Evolutionary conservation across 2,113 vertebrate species (phyloP).

Genomic region (Sphaerodactylus townsendi): DNA sequence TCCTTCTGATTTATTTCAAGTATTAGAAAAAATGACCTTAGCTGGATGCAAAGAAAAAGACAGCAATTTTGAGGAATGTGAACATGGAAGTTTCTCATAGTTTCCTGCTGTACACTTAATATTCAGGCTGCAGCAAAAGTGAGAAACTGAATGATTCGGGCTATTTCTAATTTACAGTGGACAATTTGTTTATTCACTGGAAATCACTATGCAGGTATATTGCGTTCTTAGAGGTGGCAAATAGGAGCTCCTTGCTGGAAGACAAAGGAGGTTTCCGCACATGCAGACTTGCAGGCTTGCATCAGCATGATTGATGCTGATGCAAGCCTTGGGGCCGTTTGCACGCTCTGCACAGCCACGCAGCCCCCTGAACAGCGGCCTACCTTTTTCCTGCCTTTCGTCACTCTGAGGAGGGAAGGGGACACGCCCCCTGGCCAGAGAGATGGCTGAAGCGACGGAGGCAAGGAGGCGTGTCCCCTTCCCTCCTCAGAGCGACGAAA

Average conservation of each 20-base stretch:
- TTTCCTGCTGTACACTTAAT: not conserved
- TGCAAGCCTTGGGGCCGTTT: no score
- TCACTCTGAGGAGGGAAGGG: no score
- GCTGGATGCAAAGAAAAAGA: conserved; percentile 28
- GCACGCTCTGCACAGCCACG: no score
- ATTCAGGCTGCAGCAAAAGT: not conserved
- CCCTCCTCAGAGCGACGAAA: no score
- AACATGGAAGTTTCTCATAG: not conserved
- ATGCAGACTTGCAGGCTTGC: no score
- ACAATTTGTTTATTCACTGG: not conserved
- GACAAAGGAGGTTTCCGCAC: no score
- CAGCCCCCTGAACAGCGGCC: no score
- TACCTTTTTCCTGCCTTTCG: no score
- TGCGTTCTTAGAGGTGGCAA: not conserved
- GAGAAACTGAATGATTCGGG: not conserved
- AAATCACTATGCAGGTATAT: not conserved
- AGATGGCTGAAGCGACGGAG: no score
- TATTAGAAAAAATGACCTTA: conserved; percentile 39
- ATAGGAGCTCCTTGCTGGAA: not conserved
- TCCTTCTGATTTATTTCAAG: conserved; percentile 53
- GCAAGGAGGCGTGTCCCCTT: no score
- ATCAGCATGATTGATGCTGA: no score
- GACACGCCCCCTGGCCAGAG: no score
- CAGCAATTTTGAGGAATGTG: not conserved
- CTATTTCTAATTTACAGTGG: not conserved